Conservation (phyloP, 92 coral and sea anemone genomes). For the Phenganax marumi region DNA sequence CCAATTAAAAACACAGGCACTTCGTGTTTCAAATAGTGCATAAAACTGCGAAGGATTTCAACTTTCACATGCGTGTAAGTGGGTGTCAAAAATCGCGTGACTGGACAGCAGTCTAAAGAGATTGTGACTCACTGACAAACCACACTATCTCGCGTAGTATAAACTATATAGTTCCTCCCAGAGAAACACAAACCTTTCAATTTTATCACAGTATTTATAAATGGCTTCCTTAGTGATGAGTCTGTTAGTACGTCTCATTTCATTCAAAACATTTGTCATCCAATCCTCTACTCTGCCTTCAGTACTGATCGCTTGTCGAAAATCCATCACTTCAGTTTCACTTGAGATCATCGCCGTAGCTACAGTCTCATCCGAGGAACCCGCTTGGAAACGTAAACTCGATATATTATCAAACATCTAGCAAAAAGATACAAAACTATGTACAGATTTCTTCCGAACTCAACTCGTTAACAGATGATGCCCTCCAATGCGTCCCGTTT, state of each 20-base stretch:
- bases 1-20: no score
- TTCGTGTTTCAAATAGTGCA: no score
- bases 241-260: conserved; percentile 96
- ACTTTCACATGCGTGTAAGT: no score
- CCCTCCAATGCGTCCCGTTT: no score
- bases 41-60: no score
- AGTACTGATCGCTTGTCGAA: conserved; percentile 88
- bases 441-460: not conserved
- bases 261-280: conserved; percentile 98
- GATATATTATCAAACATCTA: conserved; percentile 99
- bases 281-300: conserved; percentile 99
- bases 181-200: conserved; percentile 61
- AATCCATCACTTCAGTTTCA: conserved; percentile 94
- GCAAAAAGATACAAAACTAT: conserved; percentile 3
- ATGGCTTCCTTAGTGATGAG: conserved; percentile 97
- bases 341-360: conserved; percentile 93
- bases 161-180: not conserved
- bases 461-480: not conserved
- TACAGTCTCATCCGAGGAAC: conserved; percentile 78
- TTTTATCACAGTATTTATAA: conserved; percentile 75
- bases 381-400: conserved; percentile 90
- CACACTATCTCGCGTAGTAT: not conserved
- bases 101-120: not conserved
- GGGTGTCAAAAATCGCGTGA: no score
- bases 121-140: not conserved